Base-by-base conservation (phyloP, 1,140 invertebrate species). In the Tetragonula clypearis region DNA sequence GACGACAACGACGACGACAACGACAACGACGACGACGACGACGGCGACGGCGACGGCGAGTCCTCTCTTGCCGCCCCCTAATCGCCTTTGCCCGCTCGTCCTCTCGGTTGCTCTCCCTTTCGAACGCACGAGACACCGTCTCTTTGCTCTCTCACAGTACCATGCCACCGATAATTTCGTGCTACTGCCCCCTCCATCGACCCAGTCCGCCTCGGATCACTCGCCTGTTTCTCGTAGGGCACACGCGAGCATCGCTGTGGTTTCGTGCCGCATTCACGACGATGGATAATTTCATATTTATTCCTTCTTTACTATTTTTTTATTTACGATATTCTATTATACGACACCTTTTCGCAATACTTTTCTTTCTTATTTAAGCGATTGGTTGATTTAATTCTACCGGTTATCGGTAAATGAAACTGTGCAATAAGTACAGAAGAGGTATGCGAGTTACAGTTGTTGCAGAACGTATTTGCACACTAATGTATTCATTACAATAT, bases 101-200 rank as follows among this genome's bases (percentile, higher is more conserved):
- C 84, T 62, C 84, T 80, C 87, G 73, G 6, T 49, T 71, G 65
- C 68, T 71, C 79, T 85, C 82, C 82, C 41, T 87, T 87, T 86
- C 75, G 60, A 85, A 74, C 79, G 78, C 58, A 84, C 62, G 77
- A 89, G 86, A 86, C 87, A 60, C 71, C 87, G 73, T 55, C 72
- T 60, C 80, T 56, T 80, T 77, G 30, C 78, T 77, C 75, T 85
- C 86, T 84, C 73, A 73, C 41, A 49, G 41, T 49, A 49, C 85
- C 76, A 53, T 23, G 56, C 75, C 84, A 62, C 78, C 82, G 85
- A 93, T 93, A 93, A 93, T 92, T 94, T 92, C 88, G 87, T 84
- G 88, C 91, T 77, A 68, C 79, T 68, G 62, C 58, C 85, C 82
- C 82, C 75, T 75, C 82, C 84, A 69, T 71, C 71, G 41, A 30